Evolutionary conservation across 2,888 invertebrate genomes (phyloP), one percentile per base, ranked within the genome.

Genomic region (Odiellus spinosus): DNA sequence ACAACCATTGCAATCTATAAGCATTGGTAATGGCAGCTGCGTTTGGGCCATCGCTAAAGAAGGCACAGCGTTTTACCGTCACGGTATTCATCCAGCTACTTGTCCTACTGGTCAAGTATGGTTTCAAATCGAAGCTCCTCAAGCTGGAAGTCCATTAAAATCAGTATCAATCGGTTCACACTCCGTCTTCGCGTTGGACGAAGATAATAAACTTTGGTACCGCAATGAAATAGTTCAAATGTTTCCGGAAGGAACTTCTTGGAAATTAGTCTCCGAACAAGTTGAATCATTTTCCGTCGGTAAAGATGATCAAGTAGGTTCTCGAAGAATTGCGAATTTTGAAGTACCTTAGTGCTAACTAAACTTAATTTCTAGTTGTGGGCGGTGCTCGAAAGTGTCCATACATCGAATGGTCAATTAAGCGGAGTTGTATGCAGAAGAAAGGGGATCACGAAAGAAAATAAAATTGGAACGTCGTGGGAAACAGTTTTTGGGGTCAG

Each of bases 1-100:
- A 60, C 84, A 87, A 64, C 73, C 80, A 2, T 69, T 88, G 52
- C 71, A 76, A 35, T 79, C 59, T 6, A 56, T 64, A 14, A 58
- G 59, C 36, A 58, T 62, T 12, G 63, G 63, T 56, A 78, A 80
- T 52, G 40, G 49, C 35, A 51, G 52, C 26, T 46, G 57, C 15
- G 59, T 82, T 10, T 86, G 85, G 74, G 87, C 80, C 11, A 77
- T 88, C 56, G 85, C 85, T 0, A 76, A 78, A 59, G 86, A 83
- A 68, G 90, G 90, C 34, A 80, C 83, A 55, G 76, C 83, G 8
- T 26, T 26, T 26, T 26, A 26, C 8, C 26, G 26, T 6, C 26
- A 26, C 26, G 26, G 26, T 6, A 26, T 26, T 8, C 26, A 26
- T 26, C 26, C 26, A 6, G 26, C 8, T 8, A 26, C 26, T 4